A percentile compares a stretch with the other conserved stretches of the same genome.
Evolutionary conservation across 2,113 vertebrate genomes (phyloP).

Genomic region (Lichenostomus cassidix): DNA sequence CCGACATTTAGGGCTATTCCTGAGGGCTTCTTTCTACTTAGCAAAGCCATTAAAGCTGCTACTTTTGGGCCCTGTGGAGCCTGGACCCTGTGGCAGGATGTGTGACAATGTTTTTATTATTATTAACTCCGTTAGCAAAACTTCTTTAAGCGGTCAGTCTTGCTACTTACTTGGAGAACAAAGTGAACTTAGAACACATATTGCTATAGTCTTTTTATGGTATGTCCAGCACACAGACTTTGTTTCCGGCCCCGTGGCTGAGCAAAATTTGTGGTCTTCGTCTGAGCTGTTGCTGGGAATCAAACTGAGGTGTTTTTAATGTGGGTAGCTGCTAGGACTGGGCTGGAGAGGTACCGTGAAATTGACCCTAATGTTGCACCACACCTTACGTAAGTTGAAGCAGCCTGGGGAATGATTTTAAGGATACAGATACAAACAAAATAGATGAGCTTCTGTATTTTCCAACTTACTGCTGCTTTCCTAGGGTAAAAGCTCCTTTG

Average conservation of each 20-base stretch:
- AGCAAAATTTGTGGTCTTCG: neutral
- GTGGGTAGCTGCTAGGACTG: neutral
- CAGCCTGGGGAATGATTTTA: neutral
- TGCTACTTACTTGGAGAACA: neutral
- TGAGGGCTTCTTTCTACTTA: neutral
- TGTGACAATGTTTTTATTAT: neutral
- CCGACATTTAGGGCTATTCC: constrained; percentile 9
- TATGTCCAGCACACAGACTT: neutral
- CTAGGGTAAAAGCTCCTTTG: neutral
- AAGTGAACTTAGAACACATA: neutral
- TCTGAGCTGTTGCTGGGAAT: neutral
- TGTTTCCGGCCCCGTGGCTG: neutral
- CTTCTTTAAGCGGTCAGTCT: neutral
- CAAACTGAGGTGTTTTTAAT: neutral
- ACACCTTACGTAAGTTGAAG: neutral
- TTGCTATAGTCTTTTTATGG: neutral
- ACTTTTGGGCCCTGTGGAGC: neutral
- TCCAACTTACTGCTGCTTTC: neutral
- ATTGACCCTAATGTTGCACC: neutral
- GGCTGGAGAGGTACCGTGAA: neutral
- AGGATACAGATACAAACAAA: neutral
- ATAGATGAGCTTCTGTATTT: neutral
- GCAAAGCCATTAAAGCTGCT: neutral
- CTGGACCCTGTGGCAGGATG: neutral
- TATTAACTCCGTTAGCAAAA: neutral